Evolutionary conservation across 1,140 invertebrate genomes (phyloP), one percentile per base, ranked within the genome.

Genomic region (Neodiprion virginianus): DNA sequence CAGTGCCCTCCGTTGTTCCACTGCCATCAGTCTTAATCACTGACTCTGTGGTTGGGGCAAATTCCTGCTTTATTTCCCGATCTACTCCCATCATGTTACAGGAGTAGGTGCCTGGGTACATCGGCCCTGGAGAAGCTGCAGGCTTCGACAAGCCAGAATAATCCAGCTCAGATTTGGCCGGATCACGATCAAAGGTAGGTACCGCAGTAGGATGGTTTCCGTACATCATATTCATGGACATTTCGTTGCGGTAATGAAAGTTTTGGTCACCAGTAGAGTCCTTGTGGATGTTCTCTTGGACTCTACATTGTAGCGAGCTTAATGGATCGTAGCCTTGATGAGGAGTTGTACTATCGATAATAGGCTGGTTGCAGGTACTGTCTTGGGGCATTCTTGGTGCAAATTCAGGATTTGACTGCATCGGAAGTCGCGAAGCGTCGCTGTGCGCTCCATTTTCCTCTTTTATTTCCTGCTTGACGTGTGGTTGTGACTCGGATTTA

Each of bases 381-480:
- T 85, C 84, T 73, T 80, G 83, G 17, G 72, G 72, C 8, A 78
- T 79, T 72, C 73, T 81, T 72, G 77, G 80, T 11, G 82, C 73
- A 28, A 81, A 79, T 69, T 82, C 81, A 74, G 83, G 78, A 70
- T 79, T 80, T 9, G 80, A 79, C n/a, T 72, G 48, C 17, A 65
- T 75, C 11, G 85, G 82, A 17, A 84, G 76, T 67, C 79, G 81
- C 7, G 81, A 82, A 21, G 80, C 67, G 21, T 87, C 84, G 67
- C 79, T 84, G 47, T 81, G 82, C 74, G 77, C 83, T 40, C 79
- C 82, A 67, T 79, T 78, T 71, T 88, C 86, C 23, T 88, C 85
- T 65, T 88, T 87, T 3, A 87, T 72, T 72, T 88, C 83, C 14
- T 77, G 77, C 71, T 86, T 87, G n/a, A 79, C 50, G 14, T 79